Conservation (phyloP, 2,797 vertebrate species). For the Sus cebifrons region DNA sequence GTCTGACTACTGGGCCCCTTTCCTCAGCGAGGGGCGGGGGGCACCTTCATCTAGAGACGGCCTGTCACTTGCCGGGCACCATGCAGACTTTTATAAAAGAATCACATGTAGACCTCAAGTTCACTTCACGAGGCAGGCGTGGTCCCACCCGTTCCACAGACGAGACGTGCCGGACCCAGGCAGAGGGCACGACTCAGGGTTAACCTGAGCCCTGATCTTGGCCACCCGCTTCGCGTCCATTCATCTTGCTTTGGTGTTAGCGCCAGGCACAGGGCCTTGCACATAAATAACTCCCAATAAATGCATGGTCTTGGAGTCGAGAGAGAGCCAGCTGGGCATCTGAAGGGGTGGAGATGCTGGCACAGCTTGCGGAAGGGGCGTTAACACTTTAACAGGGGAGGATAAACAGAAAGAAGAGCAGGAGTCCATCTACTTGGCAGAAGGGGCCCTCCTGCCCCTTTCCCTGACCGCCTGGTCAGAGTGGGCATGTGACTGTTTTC, state of each 20-base stretch:
- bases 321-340: not conserved
- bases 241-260: not conserved
- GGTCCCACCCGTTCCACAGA: not conserved
- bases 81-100: not conserved
- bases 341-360: not conserved
- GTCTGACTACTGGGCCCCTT: not conserved
- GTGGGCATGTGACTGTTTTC: too few relatives aligned
- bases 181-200: not conserved
- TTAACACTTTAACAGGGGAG: not conserved
- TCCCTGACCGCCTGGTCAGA: not conserved
- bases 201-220: not conserved
- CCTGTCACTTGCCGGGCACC: too few relatives aligned
- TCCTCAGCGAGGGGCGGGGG: not conserved
- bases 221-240: not conserved
- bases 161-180: not conserved
- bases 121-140: not conserved
- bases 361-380: not conserved
- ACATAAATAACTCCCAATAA: not conserved
- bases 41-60: not conserved
- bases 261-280: not conserved
- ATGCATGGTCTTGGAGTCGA: not conserved
- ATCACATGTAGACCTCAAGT: not conserved
- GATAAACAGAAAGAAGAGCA: not conserved
- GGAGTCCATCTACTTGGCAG: not conserved
- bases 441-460: not conserved